Evolutionary conservation across 1,140 invertebrate species (phyloP).

Genomic region (Chironomus tepperi): DNA sequence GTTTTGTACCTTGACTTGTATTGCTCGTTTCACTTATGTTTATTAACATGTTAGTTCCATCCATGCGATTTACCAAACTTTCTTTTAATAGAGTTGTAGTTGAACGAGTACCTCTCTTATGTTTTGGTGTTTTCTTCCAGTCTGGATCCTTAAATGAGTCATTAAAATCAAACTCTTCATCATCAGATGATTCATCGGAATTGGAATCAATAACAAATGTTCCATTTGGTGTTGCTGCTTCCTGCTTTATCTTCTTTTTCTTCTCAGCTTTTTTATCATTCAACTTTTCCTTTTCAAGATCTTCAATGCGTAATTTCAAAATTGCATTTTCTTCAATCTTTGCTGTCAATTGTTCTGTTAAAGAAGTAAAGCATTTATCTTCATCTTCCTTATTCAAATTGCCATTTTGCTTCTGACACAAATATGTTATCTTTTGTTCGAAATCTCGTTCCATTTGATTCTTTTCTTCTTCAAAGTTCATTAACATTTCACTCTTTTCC

Average conservation of each 20-base stretch:
- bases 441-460: conserved; percentile 39
- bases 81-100: neutral
- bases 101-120: conserved; percentile 30
- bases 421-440: conserved; percentile 41
- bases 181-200: conserved; percentile 5
- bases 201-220: neutral
- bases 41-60: conserved; percentile 21
- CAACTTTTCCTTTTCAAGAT: conserved; percentile 36
- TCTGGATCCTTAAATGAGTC: conserved; percentile 53
- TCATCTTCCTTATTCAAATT: neutral
- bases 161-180: conserved; percentile 30
- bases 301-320: conserved; percentile 40
- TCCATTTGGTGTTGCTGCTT: neutral
- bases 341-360: conserved; percentile 30
- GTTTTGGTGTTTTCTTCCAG: conserved; percentile 55
- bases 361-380: conserved; percentile 32
- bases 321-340: conserved; percentile 29
- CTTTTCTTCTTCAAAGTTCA: conserved; percentile 33
- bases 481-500: conserved; percentile 28
- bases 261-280: conserved; percentile 29
- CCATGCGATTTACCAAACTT: neutral
- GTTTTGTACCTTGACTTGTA: conserved; percentile 37
- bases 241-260: conserved; percentile 27
- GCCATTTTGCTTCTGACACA: neutral
- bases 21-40: conserved; percentile 26